phyloP scores from a whole-genome alignment of 1,140 invertebrate genomes.

The Metopolophium dirhodum region DNA sequence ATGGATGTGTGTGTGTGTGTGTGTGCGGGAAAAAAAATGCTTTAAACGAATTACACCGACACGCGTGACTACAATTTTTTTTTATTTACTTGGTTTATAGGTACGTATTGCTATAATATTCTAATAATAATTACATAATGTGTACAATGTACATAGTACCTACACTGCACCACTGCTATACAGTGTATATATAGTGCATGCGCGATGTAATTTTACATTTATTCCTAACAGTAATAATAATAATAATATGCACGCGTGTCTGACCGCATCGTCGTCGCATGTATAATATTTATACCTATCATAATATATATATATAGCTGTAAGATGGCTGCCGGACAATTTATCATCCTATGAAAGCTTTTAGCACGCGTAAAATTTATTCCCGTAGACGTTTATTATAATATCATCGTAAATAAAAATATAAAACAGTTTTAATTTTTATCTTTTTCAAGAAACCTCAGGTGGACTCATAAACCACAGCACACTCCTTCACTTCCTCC shows the following conservation, averaged over 20 bases:
- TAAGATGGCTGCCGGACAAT: not conserved
- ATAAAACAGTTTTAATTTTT: not conserved
- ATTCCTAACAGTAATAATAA: not conserved
- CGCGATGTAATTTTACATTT: not conserved
- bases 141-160: too few species aligned
- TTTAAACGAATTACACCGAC: not conserved
- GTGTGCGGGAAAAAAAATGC: not conserved
- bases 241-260: not conserved
- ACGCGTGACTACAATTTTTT: not conserved
- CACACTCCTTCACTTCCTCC: too few species aligned
- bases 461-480: too few species aligned
- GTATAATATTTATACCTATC: not conserved
- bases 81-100: not conserved
- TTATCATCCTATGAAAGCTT: not conserved
- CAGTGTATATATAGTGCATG: not conserved
- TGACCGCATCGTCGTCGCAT: not conserved
- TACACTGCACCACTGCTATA: too few species aligned
- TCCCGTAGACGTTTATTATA: not conserved
- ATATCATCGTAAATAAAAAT: not conserved
- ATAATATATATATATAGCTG: not conserved
- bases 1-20: not conserved
- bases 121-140: too few species aligned
- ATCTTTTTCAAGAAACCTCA: conserved; percentile 68
- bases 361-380: not conserved
- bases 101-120: too few species aligned